These are phyloP conservation scores for Lasioglossum figueresi DNA, from an alignment of 2,888 invertebrate genomes.

Conservation along the genomic window DNA sequence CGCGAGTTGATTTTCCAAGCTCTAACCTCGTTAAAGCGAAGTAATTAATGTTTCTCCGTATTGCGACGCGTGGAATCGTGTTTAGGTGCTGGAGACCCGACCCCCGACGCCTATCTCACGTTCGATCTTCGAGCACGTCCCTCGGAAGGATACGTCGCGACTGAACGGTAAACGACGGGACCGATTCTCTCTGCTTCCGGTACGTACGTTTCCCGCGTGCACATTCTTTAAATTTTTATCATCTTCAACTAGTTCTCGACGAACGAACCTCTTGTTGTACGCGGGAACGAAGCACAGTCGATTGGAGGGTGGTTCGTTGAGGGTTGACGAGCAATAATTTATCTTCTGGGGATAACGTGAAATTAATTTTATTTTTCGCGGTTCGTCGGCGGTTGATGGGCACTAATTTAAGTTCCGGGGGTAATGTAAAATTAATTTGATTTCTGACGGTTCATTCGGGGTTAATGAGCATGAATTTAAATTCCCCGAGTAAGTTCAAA, in stretches of 20 bases:
- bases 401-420: neutral
- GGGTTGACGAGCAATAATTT: neutral
- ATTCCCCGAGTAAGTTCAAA: neutral
- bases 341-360: no score
- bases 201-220: neutral
- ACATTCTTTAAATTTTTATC: neutral
- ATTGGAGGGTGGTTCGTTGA: neutral
- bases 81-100: neutral
- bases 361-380: no score
- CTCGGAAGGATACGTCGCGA: conserved; percentile 11
- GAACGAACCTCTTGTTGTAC: neutral
- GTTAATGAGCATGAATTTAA: neutral
- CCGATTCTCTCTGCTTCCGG: conserved; percentile 18
- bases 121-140: conserved; percentile 34
- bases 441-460: neutral
- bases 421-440: neutral
- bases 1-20: neutral
- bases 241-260: neutral
- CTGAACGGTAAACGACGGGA: conserved; percentile 10
- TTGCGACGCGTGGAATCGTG: neutral
- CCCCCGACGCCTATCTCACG: conserved; percentile 32
- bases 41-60: conserved; percentile 2
- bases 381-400: no score
- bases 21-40: neutral
- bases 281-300: neutral